A percentile compares a stretch with the other conserved stretches of the same genome.
These are phyloP conservation scores for Euzophera pinguis DNA, from an alignment of 2,888 invertebrate genomes.

Conservation along the genomic window DNA sequence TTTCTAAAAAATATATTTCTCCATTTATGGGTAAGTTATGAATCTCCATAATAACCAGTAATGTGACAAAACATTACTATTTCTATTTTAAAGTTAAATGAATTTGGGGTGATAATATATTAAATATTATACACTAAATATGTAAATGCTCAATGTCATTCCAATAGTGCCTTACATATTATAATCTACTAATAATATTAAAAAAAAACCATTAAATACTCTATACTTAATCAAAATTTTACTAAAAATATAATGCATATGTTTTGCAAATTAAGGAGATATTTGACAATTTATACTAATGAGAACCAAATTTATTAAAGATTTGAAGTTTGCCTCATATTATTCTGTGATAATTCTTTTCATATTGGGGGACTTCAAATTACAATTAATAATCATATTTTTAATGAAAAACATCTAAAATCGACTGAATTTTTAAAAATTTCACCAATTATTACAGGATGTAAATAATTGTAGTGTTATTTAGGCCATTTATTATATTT, in stretches of 20 bases:
- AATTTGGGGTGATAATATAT: conserved; percentile 23
- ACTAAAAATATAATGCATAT: conserved; percentile 32
- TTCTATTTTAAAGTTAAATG: conserved; percentile 20
- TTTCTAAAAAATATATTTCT: conserved; percentile 15
- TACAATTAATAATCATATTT: conserved; percentile 25
- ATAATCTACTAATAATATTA: no score
- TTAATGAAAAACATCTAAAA: conserved; percentile 15
- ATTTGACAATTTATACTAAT: conserved; percentile 15
- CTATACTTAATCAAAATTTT: conserved; percentile 25
- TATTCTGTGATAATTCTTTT: conserved; percentile 78
- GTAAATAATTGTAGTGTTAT: conserved; percentile 31
- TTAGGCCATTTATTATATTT: conserved; percentile 14
- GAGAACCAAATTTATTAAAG: conserved; percentile 35
- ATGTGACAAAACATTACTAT: conserved; percentile 40
- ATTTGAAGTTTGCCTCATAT: conserved; percentile 72
- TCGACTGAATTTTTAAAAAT: conserved; percentile 35
- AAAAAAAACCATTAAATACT: no score
- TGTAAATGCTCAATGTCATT: conserved; percentile 69
- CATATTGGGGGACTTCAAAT: conserved; percentile 75
- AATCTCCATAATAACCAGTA: conserved; percentile 50
- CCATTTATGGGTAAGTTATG: conserved; percentile 28
- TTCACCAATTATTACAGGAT: conserved; percentile 29
- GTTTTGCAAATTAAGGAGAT: conserved; percentile 31
- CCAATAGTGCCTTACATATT: conserved; percentile 58
- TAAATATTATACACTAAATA: conserved; percentile 33